Conservation (phyloP, 2,113 vertebrate species). For the Oryzias javanicus region DNA sequence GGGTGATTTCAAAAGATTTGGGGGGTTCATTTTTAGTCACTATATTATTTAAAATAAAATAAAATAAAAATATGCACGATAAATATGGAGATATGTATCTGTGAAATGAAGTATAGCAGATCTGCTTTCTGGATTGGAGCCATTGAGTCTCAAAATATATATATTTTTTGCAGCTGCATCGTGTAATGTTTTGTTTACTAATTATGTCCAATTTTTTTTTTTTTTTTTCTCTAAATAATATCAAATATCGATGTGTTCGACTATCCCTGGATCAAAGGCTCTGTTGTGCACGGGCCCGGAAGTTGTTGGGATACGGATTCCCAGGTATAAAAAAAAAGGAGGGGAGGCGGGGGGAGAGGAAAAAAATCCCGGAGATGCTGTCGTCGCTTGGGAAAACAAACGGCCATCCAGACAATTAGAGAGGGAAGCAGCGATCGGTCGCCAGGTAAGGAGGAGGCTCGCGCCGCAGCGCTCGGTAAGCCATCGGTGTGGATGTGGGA, state of each 20-base stretch:
- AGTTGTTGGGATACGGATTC: slow-evolving; percentile 81
- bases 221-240: no score
- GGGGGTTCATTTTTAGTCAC: neutral
- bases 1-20: neutral
- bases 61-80: neutral
- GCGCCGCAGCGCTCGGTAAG: slow-evolving; percentile 34
- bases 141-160: neutral
- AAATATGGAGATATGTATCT: neutral
- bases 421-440: slow-evolving; percentile 57
- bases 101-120: neutral
- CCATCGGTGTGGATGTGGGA: slow-evolving; percentile 23
- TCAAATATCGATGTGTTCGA: slow-evolving; percentile 76
- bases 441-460: slow-evolving; percentile 67
- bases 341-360: slow-evolving; percentile 17
- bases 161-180: neutral
- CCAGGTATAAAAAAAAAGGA: slow-evolving; percentile 57
- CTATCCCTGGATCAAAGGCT: slow-evolving; percentile 63
- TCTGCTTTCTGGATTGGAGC: neutral
- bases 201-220: no score
- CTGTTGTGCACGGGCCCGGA: slow-evolving; percentile 79
- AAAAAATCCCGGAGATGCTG: slow-evolving; percentile 81
- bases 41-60: neutral
- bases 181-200: neutral
- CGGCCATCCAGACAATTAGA: slow-evolving; percentile 71
- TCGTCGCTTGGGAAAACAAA: slow-evolving; percentile 82